Base-by-base conservation (phyloP, 2,113 vertebrate species). In the Zosterops lateralis region DNA sequence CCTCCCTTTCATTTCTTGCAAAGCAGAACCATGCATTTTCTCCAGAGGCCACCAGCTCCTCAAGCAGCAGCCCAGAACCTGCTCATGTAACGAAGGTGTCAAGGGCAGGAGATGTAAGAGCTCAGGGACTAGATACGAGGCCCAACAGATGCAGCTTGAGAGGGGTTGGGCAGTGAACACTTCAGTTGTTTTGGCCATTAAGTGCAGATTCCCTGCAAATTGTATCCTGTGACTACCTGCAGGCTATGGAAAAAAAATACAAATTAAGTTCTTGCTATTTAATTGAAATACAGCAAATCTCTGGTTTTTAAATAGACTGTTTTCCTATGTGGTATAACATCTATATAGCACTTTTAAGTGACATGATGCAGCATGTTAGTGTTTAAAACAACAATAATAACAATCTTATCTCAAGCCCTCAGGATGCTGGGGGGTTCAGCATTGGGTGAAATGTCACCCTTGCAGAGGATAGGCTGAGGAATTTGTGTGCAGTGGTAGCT, bases 371-470 rank as follows among this genome's bases (percentile, higher is more conserved):
- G 89, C 56, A 90, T 14, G 47, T 38, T 53, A 51, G 29, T 87
- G 76, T 90, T 95, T 91, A 74, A 94, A 96, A 90, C 67, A 95
- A 54, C 36, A 79, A 47, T 51, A 74, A 89, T 32, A 80, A 42
- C 32, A 73, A 92, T 74, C 65, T 94, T 90, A 94, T 95, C 92
- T 89, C 61, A 36, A 89, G 65, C 61, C 78, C 17, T 5, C 78
- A 86, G 79, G 78, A 95, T 65, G 75, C 91, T 64, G 48, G 77
- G 82, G 42, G 50, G 72, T 74, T 95, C 85, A 86, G 14, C 1
- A 0, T 7, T 73, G 78, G 61, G 79, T 75, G 68, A 95, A 95
- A 83, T 74, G 67, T 67, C 85, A 94, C 68, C 94, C 92, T 64
- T 75, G 93, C 64, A 83, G 85, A 81, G 42, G 72, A 71, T 12